Base-by-base conservation (phyloP, 2,888 invertebrate genomes). In the Caenorhabditis sinica region DNA sequence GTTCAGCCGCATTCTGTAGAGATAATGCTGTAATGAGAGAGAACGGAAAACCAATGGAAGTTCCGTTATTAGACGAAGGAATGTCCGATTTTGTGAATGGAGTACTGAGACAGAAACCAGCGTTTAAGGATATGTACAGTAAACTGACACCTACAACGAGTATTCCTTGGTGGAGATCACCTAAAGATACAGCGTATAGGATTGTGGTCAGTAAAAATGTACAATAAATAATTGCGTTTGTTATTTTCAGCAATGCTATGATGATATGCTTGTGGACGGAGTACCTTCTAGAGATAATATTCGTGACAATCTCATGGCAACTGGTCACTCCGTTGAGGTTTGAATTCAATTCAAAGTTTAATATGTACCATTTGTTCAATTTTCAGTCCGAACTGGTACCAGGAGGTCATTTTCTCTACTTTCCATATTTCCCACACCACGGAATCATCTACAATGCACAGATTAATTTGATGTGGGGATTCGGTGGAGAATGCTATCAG, bases 341-440 rank as follows among this genome's bases (percentile, higher is more conserved):
- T 51, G 8, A 11, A 13, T 8, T 23, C n/a, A 23, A 23, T 9
- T 23, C n/a, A n/a, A n/a, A n/a, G n/a, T 23, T n/a, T 2, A 23
- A 53, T 23, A 33, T n/a, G 1, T 15, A n/a, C 53, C 17, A 56
- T 17, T 45, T 0, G 4, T n/a, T 8, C 2, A 28, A 40, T 28
- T 63, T 82, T 17, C 33, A 75, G 76, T 51, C 75, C 5, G 80
- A 86, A 15, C 30, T 79, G 8, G 60, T 81, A 0, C 66, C 71
- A 6, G 85, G 83, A n/a, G 87, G 87, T 3, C 87, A 87, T 58
- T 51, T 83, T 15, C 76, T 87, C 56, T 75, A 82, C 20, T 85
- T 82, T 5, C 87, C 87, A 5, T 83, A 85, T 58, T 83, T 83
- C 30, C 85, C 85, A 9, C 82, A 83, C 45, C 85, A 85, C 25